These are phyloP conservation scores for Terebella lapidaria DNA, from an alignment of 2,888 invertebrate species.

Conservation along the genomic window DNA sequence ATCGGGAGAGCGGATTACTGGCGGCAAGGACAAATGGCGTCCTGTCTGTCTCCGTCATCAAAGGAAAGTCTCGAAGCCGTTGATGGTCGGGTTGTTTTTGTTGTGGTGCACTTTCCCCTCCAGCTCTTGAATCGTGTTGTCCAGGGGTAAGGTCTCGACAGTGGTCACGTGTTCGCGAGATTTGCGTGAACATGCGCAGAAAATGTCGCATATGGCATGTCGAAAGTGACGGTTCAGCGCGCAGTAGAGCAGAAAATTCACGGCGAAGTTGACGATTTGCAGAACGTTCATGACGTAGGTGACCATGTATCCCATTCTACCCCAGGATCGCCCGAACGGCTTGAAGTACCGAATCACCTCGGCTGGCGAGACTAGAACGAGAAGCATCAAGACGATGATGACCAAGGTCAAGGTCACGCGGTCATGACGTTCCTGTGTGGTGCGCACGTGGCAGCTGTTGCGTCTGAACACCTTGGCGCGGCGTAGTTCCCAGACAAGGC, in stretches of 20 bases:
- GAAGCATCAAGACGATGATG: conserved; percentile 43
- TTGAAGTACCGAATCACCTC: conserved; percentile 30
- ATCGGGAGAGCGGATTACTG: too few relatives aligned
- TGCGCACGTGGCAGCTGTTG: conserved; percentile 28
- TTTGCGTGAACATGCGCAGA: background rate
- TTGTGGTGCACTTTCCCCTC: too few relatives aligned
- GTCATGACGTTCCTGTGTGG: conserved; percentile 31
- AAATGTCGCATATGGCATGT: conserved; percentile 2
- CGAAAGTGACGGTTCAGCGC: conserved; percentile 13
- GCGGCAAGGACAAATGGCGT: too few relatives aligned
- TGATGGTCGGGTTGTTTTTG: too few relatives aligned
- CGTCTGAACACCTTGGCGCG: conserved; percentile 33
- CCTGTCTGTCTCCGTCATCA: too few relatives aligned
- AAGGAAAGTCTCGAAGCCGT: too few relatives aligned
- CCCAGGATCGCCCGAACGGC: conserved; percentile 17
- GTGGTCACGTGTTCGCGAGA: too few relatives aligned
- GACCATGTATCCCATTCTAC: conserved; percentile 11
- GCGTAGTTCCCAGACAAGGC: conserved; percentile 39
- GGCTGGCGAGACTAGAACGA: conserved; percentile 42
- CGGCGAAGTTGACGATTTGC: conserved; percentile 15
- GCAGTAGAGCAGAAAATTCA: conserved; percentile 15
- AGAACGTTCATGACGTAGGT: conserved; percentile 17
- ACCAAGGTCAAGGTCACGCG: conserved; percentile 42
- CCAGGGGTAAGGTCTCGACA: too few relatives aligned
- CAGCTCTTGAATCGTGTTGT: too few relatives aligned